Evolutionary conservation across 2,113 vertebrate species (phyloP), one percentile per base, ranked within the genome.

Genomic region (Ceuthmochares aereus): DNA sequence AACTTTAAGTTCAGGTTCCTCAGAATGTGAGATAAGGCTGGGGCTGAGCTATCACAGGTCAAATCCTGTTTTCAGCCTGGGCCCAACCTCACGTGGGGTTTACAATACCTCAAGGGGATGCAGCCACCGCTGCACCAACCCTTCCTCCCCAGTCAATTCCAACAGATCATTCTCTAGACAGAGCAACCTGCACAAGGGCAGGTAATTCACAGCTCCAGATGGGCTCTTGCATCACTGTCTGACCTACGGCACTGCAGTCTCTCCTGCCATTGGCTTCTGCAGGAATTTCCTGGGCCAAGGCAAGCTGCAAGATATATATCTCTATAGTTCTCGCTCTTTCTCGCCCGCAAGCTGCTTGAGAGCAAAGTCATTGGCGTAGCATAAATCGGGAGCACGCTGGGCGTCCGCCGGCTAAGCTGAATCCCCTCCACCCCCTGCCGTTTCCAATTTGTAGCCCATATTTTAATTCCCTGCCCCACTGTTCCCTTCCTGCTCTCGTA

Each of bases 381-480:
- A 83, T 59, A 69, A 95, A 88, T 4, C 77, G 72, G 84, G 90
- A 94, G 87, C 93, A 59, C 12, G 15, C 91, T 34, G 95, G 78
- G 93, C 6, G 0, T 74, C 72, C 9, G 5, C 90, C 4, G 8
- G 76, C 87, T 54, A 2, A 79, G 87, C 89, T 6, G 62, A 89
- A 60, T 43, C 77, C 87, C 79, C 95, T 43, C n/a, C 56, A 19
- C n/a, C 67, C 34, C 94, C 93, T 13, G 42, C 67, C 0, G 67
- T 25, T 85, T 91, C 84, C 89, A 95, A 90, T 95, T 93, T 97
- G 96, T 88, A 83, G 66, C 87, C 96, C 87, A n/a, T 43, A 45
- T 91, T 95, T 95, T 85, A 93, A 94, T 93, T 96, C 94, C 78
- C 89, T 80, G 91, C 82, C 94, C 93, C 84, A 89, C 93, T 66